Conservation (phyloP, 2,113 vertebrate species). For the Antigone vipio region DNA sequence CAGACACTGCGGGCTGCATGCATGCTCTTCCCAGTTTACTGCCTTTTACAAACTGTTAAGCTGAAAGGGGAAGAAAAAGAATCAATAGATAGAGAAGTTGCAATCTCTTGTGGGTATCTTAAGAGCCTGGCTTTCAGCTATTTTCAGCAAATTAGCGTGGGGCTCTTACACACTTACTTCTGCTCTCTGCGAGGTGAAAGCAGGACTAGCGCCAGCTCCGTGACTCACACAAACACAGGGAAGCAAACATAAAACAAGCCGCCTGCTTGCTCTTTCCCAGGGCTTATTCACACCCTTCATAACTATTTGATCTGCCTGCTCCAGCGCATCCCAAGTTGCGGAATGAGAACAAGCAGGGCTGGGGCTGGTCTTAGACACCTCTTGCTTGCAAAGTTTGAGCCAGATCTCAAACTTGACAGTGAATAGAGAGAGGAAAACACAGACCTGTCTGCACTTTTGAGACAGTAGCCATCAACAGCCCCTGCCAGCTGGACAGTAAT, state of each 20-base stretch:
- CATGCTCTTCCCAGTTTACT: neutral
- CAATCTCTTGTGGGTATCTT: neutral
- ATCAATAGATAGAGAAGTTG: neutral
- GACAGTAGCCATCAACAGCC: neutral
- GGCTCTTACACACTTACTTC: neutral
- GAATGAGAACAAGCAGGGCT: neutral
- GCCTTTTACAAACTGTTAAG: neutral
- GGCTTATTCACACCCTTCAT: slow-evolving; percentile 27
- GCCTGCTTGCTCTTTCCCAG: slow-evolving; percentile 47
- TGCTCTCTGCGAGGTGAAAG: slow-evolving; percentile 10
- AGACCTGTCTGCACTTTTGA: neutral
- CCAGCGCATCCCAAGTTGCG: neutral
- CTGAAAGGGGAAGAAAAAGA: neutral
- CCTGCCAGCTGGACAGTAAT: neutral
- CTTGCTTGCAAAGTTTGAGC: neutral
- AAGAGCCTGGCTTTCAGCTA: slow-evolving; percentile 26
- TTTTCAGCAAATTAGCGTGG: slow-evolving; percentile 37
- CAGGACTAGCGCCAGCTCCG: neutral
- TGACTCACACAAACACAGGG: slow-evolving; percentile 33
- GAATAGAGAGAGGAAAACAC: neutral
- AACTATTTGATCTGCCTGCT: slow-evolving; percentile 9
- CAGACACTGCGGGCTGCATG: neutral
- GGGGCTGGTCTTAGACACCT: neutral
- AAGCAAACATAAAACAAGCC: slow-evolving; percentile 23
- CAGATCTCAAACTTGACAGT: neutral